phyloP scores from a whole-genome alignment of 2,113 vertebrate genomes.

The Bostrychus sinensis region DNA sequence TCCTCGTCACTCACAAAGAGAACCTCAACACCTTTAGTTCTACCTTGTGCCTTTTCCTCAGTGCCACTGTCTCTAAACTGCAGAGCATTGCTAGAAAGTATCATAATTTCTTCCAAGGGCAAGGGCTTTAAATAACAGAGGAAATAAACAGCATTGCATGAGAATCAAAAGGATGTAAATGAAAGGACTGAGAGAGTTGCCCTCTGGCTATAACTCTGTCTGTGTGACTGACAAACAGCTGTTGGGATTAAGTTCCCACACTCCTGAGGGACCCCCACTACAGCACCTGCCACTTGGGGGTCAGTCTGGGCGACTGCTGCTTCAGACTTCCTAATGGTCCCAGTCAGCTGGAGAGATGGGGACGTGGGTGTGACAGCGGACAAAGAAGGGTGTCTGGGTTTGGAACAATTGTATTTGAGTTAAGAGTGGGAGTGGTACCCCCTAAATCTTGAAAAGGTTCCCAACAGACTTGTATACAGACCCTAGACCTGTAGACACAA shows the following conservation, averaged over 20 bases:
- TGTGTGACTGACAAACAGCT: conserved; percentile 71
- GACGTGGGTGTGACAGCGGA: conserved; percentile 29
- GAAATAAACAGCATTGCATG: neutral
- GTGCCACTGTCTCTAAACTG: no score
- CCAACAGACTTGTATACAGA: conserved; percentile 28
- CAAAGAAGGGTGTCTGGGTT: conserved; percentile 42
- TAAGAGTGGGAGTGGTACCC: conserved; percentile 32
- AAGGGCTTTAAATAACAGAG: conserved; percentile 7
- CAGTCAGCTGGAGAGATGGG: conserved; percentile 71
- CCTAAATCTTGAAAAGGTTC: conserved; percentile 16
- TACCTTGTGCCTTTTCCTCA: no score
- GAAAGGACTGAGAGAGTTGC: conserved; percentile 50
- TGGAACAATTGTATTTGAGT: conserved; percentile 44
- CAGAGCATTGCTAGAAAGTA: no score
- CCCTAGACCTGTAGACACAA: neutral
- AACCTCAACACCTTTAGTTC: no score
- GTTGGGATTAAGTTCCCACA: conserved; percentile 72
- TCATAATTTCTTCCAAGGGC: neutral
- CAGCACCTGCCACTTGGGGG: conserved; percentile 75
- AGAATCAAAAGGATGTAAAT: conserved; percentile 42
- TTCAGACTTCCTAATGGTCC: conserved; percentile 61
- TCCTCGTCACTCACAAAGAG: no score
- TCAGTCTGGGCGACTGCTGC: conserved; percentile 62
- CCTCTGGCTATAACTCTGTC: conserved; percentile 59
- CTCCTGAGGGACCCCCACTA: conserved; percentile 63